These are phyloP conservation scores for Rhagologus leucostigma DNA, from an alignment of 2,113 vertebrate species.

Conservation along the genomic window DNA sequence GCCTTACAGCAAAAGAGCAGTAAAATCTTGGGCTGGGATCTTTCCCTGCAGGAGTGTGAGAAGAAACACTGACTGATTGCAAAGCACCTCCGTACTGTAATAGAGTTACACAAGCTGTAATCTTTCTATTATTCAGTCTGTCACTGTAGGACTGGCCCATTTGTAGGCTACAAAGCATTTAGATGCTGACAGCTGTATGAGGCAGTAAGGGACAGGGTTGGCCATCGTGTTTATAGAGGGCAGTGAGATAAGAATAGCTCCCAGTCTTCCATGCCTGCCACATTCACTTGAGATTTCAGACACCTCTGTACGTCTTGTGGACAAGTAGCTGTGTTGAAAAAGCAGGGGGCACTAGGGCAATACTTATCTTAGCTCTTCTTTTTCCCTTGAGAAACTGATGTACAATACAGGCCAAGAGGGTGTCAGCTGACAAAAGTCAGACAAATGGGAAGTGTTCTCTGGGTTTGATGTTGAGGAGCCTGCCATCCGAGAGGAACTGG, in stretches of 20 bases:
- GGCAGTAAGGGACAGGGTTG: not conserved
- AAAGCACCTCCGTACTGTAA: not conserved
- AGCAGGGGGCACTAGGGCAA: not conserved
- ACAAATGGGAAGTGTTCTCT: not conserved
- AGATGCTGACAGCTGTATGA: not conserved
- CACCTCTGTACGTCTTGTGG: not conserved
- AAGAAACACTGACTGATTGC: not conserved
- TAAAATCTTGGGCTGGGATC: not conserved
- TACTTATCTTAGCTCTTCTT: slow-evolving; percentile 15
- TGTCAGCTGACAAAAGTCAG: slow-evolving; percentile 48
- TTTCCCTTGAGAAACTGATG: slow-evolving; percentile 37
- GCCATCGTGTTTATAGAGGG: not conserved
- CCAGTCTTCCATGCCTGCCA: not conserved
- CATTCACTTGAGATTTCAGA: not conserved
- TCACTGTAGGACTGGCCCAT: not conserved
- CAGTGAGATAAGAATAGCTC: slow-evolving; percentile 2
- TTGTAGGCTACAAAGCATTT: slow-evolving; percentile 10
- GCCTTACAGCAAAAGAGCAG: not conserved
- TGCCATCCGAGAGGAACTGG: rapidly evolving
- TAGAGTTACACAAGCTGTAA: not conserved
- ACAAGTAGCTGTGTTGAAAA: slow-evolving; percentile 38
- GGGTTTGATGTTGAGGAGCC: not conserved
- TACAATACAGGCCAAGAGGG: not conserved
- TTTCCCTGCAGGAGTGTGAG: not conserved
- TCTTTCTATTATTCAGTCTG: not conserved